Evolutionary conservation across 2,797 vertebrate genomes (phyloP).

Genomic region (Malacoraja senta): DNA sequence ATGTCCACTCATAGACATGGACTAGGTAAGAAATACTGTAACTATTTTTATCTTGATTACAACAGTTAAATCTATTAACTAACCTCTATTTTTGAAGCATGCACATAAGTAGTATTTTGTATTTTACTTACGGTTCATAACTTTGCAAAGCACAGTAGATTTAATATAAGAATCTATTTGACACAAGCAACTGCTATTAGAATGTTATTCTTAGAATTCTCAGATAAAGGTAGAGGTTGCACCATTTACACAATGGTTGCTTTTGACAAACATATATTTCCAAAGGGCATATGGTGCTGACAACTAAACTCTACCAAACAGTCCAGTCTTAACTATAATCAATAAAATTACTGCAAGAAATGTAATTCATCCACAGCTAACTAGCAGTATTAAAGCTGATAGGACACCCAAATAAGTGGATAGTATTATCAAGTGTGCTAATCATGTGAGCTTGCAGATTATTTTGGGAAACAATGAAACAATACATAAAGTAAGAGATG

Average conservation of each 20-base stretch:
- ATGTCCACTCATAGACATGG: conserved; percentile 97
- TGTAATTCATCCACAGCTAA: too few relatives aligned
- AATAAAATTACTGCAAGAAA: too few relatives aligned
- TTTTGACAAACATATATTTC: neutral
- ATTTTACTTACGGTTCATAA: neutral
- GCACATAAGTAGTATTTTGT: neutral
- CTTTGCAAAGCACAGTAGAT: neutral
- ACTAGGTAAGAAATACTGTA: conserved; percentile 64
- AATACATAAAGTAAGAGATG: too few relatives aligned
- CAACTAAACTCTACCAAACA: neutral
- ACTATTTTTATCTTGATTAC: neutral
- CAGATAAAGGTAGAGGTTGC: neutral
- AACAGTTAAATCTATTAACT: neutral
- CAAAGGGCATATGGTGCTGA: neutral
- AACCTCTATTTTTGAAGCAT: neutral
- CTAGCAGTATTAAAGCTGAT: too few relatives aligned
- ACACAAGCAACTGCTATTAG: neutral
- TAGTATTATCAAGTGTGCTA: too few relatives aligned
- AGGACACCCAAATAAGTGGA: too few relatives aligned
- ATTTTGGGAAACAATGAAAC: too few relatives aligned
- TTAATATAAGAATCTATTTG: neutral
- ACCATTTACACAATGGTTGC: neutral
- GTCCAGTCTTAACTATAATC: too few relatives aligned
- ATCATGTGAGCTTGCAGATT: too few relatives aligned
- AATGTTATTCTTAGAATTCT: neutral